Conservation (phyloP, 2,113 vertebrate species). For the Sciurus niger region DNA sequence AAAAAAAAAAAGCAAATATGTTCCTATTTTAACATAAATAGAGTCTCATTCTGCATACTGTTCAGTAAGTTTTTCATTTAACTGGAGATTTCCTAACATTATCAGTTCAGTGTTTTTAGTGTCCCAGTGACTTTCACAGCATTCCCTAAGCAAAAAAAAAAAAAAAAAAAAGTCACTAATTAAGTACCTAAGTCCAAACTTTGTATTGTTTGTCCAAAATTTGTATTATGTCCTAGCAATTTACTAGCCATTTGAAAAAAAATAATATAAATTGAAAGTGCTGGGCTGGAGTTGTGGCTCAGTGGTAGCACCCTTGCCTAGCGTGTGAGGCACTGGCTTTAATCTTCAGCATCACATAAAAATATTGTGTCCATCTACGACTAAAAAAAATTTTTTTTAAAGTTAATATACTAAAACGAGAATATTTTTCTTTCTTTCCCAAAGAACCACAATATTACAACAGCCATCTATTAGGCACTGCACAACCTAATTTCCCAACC, state of each 20-base stretch:
- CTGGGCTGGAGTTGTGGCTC: neutral
- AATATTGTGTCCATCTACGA: too few relatives aligned
- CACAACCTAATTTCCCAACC: neutral
- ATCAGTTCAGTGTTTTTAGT: neutral
- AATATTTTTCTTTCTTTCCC: neutral
- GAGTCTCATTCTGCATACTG: neutral
- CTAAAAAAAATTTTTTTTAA: too few relatives aligned
- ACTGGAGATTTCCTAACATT: neutral
- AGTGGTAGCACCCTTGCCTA: too few relatives aligned
- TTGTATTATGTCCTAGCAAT: neutral
- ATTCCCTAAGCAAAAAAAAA: neutral
- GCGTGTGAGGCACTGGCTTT: too few relatives aligned
- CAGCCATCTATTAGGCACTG: neutral
- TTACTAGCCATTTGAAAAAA: neutral
- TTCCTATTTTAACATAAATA: neutral
- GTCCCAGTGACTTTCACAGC: neutral
- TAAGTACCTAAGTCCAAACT: neutral
- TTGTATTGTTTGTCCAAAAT: neutral
- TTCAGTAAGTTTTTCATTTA: neutral
- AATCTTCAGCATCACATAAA: too few relatives aligned
- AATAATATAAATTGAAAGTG: neutral
- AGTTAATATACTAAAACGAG: neutral
- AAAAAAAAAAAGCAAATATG: neutral
- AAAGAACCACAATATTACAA: slow-evolving; percentile 28
- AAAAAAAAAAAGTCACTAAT: neutral